Percentiles rank a stretch among this genome's conserved stretches.
Conservation (phyloP, 1,140 invertebrate genomes). For the Brachionus rotundiformis region DNA sequence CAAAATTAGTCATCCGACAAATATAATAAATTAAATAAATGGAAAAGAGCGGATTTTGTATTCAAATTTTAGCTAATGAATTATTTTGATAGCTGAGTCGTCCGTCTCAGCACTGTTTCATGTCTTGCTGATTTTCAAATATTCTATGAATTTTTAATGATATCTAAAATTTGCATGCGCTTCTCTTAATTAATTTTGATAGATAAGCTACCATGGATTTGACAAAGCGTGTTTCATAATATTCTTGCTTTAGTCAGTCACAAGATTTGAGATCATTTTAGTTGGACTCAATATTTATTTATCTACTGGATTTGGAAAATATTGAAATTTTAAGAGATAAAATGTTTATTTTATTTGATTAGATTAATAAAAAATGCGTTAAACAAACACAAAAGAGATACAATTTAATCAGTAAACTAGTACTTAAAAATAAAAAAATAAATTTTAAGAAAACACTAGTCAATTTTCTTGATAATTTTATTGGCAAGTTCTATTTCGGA, state of each 20-base stretch:
- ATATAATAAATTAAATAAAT: background rate
- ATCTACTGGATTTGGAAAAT: background rate
- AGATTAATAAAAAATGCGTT: background rate
- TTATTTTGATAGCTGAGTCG: background rate
- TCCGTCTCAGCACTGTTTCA: background rate
- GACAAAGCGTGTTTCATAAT: background rate
- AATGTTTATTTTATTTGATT: constrained; percentile 9
- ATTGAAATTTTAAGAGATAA: background rate
- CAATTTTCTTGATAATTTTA: no score
- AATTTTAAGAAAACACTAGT: background rate
- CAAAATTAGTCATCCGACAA: background rate
- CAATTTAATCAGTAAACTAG: background rate
- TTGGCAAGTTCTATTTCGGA: no score
- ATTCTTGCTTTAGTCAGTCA: background rate
- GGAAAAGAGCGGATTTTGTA: background rate
- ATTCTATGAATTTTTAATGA: constrained; percentile 4
- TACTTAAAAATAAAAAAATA: background rate
- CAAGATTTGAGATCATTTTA: background rate
- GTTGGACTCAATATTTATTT: background rate
- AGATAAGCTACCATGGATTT: constrained; percentile 8
- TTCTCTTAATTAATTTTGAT: constrained; percentile 16
- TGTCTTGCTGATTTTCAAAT: background rate
- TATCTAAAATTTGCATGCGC: background rate
- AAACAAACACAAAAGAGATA: background rate
- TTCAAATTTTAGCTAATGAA: background rate